phyloP scores from a whole-genome alignment of 2,797 vertebrate species.

The Anniella stebbinsi region DNA sequence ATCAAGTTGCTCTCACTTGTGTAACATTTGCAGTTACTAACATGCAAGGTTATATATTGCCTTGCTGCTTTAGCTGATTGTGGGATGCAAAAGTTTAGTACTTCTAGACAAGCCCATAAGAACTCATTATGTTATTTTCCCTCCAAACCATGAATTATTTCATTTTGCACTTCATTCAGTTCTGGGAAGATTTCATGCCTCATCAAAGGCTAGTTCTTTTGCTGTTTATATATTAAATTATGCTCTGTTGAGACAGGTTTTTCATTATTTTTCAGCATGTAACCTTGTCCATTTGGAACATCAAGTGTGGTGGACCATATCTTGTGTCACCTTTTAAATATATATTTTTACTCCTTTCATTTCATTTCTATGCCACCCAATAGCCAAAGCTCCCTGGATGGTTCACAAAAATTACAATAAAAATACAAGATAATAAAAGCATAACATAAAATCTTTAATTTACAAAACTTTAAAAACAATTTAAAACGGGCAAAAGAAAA shows the following conservation, averaged over 20 bases:
- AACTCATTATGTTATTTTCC: constrained; percentile 72
- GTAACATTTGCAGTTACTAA: constrained; percentile 80
- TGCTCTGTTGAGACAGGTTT: constrained; percentile 41
- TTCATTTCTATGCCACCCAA: no score
- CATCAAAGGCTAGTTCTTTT: constrained; percentile 65
- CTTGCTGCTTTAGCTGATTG: constrained; percentile 73
- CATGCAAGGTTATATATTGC: constrained; percentile 72
- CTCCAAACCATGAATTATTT: constrained; percentile 74
- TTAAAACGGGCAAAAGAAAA: no score
- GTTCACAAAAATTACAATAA: no score
- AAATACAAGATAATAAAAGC: no score
- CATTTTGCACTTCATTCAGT: constrained; percentile 72
- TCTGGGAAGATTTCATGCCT: constrained; percentile 62
- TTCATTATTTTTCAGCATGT: constrained; percentile 50
- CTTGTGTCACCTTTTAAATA: constrained; percentile 27
- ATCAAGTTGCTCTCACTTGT: constrained; percentile 77
- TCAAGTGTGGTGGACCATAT: constrained; percentile 6
- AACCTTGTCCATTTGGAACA: constrained; percentile 9
- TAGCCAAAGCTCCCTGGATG: no score
- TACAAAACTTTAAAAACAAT: no score
- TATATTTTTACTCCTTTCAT: constrained; percentile 9
- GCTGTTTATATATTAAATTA: constrained; percentile 46
- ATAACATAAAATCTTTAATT: no score
- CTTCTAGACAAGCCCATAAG: constrained; percentile 73
- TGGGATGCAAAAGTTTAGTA: constrained; percentile 69